These are phyloP conservation scores for Drosophila eugracilis DNA, from an alignment of 1,140 invertebrate genomes.

Conservation along the genomic window DNA sequence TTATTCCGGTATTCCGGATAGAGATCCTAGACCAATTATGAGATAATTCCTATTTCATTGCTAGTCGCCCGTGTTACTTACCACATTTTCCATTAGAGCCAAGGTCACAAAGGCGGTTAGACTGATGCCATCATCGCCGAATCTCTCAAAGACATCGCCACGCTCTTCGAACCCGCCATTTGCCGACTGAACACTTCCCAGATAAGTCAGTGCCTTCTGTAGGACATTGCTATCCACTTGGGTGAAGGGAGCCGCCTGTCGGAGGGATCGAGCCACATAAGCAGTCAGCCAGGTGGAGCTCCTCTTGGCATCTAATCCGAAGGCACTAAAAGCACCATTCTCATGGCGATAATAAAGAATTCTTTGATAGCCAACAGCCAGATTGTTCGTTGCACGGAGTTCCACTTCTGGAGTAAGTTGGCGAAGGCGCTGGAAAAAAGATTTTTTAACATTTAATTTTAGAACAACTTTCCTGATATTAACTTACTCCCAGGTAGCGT, in stretches of 20 bases:
- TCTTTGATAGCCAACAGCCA: constrained; percentile 96
- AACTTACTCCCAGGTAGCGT: constrained; percentile 87
- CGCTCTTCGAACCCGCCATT: constrained; percentile 94
- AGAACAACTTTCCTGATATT: fast-evolving
- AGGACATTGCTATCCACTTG: constrained; percentile 92
- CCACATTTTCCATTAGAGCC: constrained; percentile 92
- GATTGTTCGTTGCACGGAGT: constrained; percentile 89
- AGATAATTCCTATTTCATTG: background rate
- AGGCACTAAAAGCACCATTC: constrained; percentile 98
- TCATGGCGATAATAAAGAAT: constrained; percentile 94
- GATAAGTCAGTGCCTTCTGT: constrained; percentile 91
- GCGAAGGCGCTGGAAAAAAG: constrained; percentile 55
- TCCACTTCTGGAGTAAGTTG: constrained; percentile 85
- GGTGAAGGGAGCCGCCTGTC: constrained; percentile 93
- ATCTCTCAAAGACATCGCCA: constrained; percentile 90
- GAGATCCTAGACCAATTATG: constrained; percentile 44
- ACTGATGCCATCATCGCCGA: constrained; percentile 90
- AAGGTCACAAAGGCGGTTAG: constrained; percentile 85
- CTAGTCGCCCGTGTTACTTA: constrained; percentile 77
- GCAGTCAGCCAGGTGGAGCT: constrained; percentile 99
- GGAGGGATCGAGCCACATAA: constrained; percentile 95
- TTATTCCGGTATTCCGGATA: constrained; percentile 87
- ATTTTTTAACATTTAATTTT: background rate
- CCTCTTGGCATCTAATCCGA: constrained; percentile 90
- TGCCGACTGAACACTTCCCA: constrained; percentile 89